These are phyloP conservation scores for Azorinus chamasolen DNA, from an alignment of 2,888 invertebrate species.

Conservation along the genomic window DNA sequence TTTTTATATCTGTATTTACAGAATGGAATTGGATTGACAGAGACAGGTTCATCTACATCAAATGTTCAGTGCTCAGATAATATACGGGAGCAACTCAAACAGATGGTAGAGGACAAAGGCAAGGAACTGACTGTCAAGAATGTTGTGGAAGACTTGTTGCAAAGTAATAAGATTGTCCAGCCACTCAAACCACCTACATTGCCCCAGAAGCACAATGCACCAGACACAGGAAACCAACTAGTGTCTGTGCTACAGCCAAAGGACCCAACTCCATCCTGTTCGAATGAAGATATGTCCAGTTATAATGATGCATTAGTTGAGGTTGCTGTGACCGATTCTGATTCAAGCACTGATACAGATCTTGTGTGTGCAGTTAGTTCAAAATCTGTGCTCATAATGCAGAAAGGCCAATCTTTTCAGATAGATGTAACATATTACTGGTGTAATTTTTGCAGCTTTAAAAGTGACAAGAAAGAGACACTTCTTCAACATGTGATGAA, in stretches of 20 bases:
- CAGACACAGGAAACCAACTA: background rate
- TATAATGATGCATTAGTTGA: conserved; percentile 72
- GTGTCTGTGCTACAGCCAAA: conserved; percentile 65
- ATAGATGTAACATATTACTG: conserved; percentile 76
- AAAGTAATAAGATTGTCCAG: conserved; percentile 7
- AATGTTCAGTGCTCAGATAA: no score
- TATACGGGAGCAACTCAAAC: conserved; percentile 11
- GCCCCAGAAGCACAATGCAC: no score
- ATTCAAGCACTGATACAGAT: conserved; percentile 68
- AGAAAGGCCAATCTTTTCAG: conserved; percentile 64
- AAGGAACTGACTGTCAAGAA: conserved; percentile 57
- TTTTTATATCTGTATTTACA: no score
- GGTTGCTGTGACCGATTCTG: conserved; percentile 60
- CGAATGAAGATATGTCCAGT: conserved; percentile 61
- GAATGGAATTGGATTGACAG: no score
- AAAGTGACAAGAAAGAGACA: conserved; percentile 67
- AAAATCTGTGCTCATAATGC: conserved; percentile 66
- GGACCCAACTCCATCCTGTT: conserved; percentile 68
- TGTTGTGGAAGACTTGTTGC: conserved; percentile 70
- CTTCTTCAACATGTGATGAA: conserved; percentile 75
- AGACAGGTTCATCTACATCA: no score
- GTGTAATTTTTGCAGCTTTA: conserved; percentile 81
- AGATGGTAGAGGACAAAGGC: conserved; percentile 16
- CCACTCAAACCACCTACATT: no score
- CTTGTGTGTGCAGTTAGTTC: conserved; percentile 77